A percentile compares a stretch with the other conserved stretches of the same genome.
phyloP scores from a whole-genome alignment of 2,113 vertebrate species.

The Phaethornis superciliosus region DNA sequence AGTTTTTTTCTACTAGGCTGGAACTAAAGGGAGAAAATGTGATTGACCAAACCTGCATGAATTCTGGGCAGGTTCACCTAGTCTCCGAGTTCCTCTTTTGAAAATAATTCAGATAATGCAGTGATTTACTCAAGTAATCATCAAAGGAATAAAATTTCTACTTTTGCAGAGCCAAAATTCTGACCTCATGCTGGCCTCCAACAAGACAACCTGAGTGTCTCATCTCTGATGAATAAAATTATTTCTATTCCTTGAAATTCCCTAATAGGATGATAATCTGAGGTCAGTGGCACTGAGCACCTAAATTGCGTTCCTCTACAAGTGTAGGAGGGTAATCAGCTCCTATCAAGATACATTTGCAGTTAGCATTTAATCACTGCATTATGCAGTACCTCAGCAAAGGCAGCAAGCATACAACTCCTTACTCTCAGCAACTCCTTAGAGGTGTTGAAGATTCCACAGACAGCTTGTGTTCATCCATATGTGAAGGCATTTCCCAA shows the following conservation, averaged over 20 bases:
- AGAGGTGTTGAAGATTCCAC: background rate
- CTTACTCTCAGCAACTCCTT: background rate
- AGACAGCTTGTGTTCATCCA: background rate
- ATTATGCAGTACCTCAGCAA: background rate
- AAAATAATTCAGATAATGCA: conserved; percentile 30
- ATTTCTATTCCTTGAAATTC: conserved; percentile 36
- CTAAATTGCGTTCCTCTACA: background rate
- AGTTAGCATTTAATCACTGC: background rate
- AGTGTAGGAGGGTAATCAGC: background rate
- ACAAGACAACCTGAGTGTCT: background rate
- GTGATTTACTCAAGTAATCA: conserved; percentile 2
- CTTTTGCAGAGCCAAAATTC: conserved; percentile 34
- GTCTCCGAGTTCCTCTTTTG: background rate
- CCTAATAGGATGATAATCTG: background rate
- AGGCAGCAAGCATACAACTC: background rate
- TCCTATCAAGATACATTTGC: background rate
- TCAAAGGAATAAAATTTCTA: conserved; percentile 35
- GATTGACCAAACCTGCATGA: background rate
- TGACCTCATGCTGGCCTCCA: background rate
- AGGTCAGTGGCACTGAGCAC: background rate
- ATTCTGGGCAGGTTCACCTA: conserved; percentile 38
- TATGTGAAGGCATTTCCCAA: background rate
- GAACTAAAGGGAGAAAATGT: background rate
- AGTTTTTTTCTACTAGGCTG: background rate
- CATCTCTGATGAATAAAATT: conserved; percentile 4